Evolutionary conservation across 2,797 vertebrate species (phyloP), one percentile per base, ranked within the genome.

Genomic region (Diceros bicornis): DNA sequence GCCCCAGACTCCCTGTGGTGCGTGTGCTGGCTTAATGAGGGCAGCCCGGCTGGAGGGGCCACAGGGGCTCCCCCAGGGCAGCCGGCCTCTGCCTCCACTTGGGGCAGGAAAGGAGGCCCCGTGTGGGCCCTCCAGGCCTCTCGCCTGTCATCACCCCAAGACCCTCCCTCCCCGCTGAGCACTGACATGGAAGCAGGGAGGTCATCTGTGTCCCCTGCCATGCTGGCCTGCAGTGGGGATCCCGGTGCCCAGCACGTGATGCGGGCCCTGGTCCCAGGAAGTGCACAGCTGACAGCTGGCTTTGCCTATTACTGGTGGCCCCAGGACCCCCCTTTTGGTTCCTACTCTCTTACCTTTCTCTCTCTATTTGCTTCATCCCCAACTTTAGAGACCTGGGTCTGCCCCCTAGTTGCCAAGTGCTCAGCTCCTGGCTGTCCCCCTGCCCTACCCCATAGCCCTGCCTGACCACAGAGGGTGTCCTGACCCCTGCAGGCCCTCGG

Each of bases 1-100:
- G 89, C 79, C 93, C 84, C 52, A 7, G 13, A n/a, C n/a, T 66
- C 94, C 41, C 21, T 1, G 47, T 4, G 3, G 12, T 0, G 10
- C 1, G 0, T 0, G 0, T 0, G 1, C 57, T 34, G 34, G 7
- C 41, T 75, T 34, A 41, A 41, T 21, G 52, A 90, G 61, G 62
- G 57, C 71, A 16, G 21, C 29, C 47, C 1, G 1, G 21, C 1
- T 0, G 18, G 6, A 20, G 64, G 83, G 74, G 21, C n/a, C 3
- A 0, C 0, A 0, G 16, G 83, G 77, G 44, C 18, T 21, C 20
- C 55, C 66, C 61, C 13, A 3, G 27, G 55, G 66, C 50, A 0
- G 14, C 64, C 18, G 1, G 2, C 81, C 78, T 89, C 52, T 25
- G 34, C 8, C 44, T 85, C 47, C 4, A 1, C 27, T 18, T 14